These are phyloP conservation scores for Aphaenogaster ashmeadi DNA, from an alignment of 1,140 invertebrate species.

Conservation along the genomic window DNA sequence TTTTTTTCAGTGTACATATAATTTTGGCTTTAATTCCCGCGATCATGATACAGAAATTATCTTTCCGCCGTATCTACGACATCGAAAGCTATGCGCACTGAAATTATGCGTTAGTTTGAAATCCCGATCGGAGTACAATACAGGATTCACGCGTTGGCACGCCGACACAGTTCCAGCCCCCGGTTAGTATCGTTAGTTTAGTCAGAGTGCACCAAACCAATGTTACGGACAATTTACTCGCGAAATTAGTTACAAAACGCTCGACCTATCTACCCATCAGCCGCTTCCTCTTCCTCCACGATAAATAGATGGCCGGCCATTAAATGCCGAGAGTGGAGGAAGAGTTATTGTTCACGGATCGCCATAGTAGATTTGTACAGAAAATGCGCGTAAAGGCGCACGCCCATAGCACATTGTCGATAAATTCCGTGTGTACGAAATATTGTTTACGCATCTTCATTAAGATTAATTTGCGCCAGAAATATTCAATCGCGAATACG, in stretches of 20 bases:
- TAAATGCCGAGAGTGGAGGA: constrained; percentile 84
- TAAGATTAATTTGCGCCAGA: not conserved
- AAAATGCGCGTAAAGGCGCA: constrained; percentile 46
- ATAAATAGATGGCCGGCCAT: constrained; percentile 85
- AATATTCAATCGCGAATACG: not conserved
- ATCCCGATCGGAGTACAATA: constrained; percentile 20
- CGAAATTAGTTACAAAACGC: constrained; percentile 87
- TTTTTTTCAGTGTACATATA: not conserved
- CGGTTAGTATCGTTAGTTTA: constrained; percentile 74
- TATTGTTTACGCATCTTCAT: not conserved
- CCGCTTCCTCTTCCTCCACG: constrained; percentile 87
- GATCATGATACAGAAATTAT: not conserved
- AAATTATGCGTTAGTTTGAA: constrained; percentile 19
- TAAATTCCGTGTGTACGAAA: not conserved
- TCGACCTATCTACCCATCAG: constrained; percentile 87
- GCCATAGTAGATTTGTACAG: constrained; percentile 83
- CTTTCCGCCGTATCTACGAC: not conserved
- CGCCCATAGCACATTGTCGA: constrained; percentile 2
- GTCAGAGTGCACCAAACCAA: constrained; percentile 83
- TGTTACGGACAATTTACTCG: constrained; percentile 87
- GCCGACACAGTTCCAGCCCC: constrained; percentile 60
- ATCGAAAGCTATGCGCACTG: not conserved
- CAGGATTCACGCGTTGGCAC: constrained; percentile 61
- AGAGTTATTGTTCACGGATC: constrained; percentile 86
- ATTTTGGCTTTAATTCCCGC: not conserved